Evolutionary conservation across 2,888 invertebrate species (phyloP), one percentile per base, ranked within the genome.

Genomic region (Siphlonurus alternatus): DNA sequence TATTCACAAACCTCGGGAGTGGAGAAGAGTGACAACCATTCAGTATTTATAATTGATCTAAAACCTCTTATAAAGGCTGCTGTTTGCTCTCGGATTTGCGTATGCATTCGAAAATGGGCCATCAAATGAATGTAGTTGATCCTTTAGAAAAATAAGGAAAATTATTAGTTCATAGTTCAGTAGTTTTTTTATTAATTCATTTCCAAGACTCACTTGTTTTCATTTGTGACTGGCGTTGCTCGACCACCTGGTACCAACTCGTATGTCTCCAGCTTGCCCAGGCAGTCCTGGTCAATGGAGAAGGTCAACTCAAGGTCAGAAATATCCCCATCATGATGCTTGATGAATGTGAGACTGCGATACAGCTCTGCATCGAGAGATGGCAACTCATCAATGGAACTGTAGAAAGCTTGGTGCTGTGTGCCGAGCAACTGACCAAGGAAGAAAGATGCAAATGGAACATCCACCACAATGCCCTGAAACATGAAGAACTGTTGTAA

Each of bases 71-170:
- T 94, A 74, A 99, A 99, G 5, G 97, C 94, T 61, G 88, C 85
- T 0, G 96, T 95, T 77, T 99, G 99, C 69, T 97, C 94, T 72
- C 91, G 90, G 68, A 99, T 99, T 79, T 98, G 98, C 7, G 90
- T 88, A 75, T 97, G 93, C 93, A 99, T 97, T 67, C 96, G 87
- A 76, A 97, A 98, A 77, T 96, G 94, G 0, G 99, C 99, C 93
- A 96, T 95, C 73, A 93, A 80, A 76, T 99, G 99, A 63, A 99
- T 94, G 75, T 99, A 99, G 73, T 93, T 92, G 70, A 99, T 96
- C 78, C 93, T 93, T 76, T 64, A 81, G 70, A 25, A 20, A 23
- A 66, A 51, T 64, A 80, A 51, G 67, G 25, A 25, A 51, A 5
- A n/a, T 38, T 51, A 20, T 20, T 20, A 7, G n/a, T 20, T 23